A percentile compares a stretch with the other conserved stretches of the same genome.
phyloP scores from a whole-genome alignment of 1,140 invertebrate species.

The Papilio glaucus region DNA sequence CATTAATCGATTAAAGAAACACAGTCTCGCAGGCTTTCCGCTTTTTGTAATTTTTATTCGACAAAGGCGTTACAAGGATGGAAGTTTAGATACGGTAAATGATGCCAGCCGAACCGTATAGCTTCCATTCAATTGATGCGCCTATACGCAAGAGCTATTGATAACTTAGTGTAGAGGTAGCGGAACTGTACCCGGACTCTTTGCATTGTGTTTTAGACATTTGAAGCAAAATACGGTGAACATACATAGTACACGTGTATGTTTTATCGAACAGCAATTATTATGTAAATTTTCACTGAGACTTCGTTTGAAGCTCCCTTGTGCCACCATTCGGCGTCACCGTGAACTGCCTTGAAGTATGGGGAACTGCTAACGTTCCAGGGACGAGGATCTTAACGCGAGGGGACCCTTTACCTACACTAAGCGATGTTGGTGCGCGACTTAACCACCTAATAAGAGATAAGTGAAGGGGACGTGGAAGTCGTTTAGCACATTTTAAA shows the following conservation, averaged over 20 bases:
- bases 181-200: no score
- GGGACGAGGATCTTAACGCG: not conserved
- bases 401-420: constrained; percentile 2
- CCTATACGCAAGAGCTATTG: no score
- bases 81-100: no score
- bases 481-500: not conserved
- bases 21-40: no score
- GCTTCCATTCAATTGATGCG: no score
- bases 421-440: constrained; percentile 12
- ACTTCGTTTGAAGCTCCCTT: constrained; percentile 15
- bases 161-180: no score
- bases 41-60: no score
- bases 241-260: not conserved
- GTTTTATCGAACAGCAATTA: constrained; percentile 9
- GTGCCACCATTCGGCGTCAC: not conserved
- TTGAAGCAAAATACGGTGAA: not conserved
- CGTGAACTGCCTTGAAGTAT: not conserved
- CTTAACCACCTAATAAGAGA: constrained; percentile 12
- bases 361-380: no score
- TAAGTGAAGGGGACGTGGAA: not conserved
- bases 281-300: constrained; percentile 20
- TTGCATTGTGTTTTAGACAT: no score
- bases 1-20: no score
- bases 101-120: no score
- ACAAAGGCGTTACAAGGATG: no score